Evolutionary conservation across 37 sponge, comb jelly and placozoan genomes (phyloP), one percentile per base, ranked within the genome.

Genomic region (Theonella swinhoei): DNA sequence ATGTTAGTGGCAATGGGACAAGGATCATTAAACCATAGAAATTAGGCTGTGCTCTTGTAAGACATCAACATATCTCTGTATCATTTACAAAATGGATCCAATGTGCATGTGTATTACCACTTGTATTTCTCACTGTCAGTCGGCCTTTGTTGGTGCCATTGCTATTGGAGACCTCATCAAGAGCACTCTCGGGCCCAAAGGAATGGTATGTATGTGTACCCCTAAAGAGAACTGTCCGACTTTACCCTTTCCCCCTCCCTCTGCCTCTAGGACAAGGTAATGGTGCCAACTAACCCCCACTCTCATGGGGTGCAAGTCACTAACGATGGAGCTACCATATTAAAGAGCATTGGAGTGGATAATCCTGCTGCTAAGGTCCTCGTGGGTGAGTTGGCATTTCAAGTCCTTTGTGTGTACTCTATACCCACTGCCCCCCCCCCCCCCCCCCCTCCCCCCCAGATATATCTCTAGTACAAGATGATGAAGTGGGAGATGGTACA

Each of bases 131-230:
- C 29, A 7, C 62, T 38, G 67, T 1, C 69, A 96, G 94, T 94
- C 95, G 30, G 88, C 97, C 5, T 96, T 99, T 76, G 89, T 96
- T 7, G 99, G 99, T 35, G 99, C 99, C 64, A 94, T 99, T 76
- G 99, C 99, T 29, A 94, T 99, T 79, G 99, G 99, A 59, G 99
- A 99, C 62, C 93, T 99, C 26, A 92, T 99, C 64, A 96, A 96
- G 82, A 89, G 88, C 26, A 99, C 99, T 5, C 89, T 99, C n/a
- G 99, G 99, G 30, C 99, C 99, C 40, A 99, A 99, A 74, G 99
- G 99, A 84, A 99, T 99, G 99, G 98, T 90, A 76, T 72, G 80
- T 39, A 14, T n/a, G 64, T 35, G 70, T 3, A 7, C 4, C 33
- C 35, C 65, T 39, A n/a, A n/a, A n/a, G n/a, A 47, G 54, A 7